Evolutionary conservation across 2,888 invertebrate genomes (phyloP), one percentile per base, ranked within the genome.

Genomic region (Drosophila robusta): DNA sequence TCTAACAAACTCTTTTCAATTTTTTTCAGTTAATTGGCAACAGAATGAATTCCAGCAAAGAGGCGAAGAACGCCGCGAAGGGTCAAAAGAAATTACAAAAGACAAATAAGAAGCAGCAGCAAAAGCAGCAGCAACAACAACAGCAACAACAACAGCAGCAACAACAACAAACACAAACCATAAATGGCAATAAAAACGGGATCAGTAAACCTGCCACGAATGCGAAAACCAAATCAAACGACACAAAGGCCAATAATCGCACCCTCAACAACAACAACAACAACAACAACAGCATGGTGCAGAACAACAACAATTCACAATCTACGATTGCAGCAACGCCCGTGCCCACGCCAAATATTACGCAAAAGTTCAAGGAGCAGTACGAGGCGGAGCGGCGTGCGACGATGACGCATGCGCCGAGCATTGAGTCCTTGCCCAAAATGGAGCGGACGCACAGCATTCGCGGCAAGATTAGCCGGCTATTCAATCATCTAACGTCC

Each of bases 31-130:
- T 78, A 68, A 78, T 64, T 87, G 81, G 55, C 78, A 57, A 49
- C 65, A 78, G 70, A 51, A 70, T 91, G 91, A 86, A 83, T 85
- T 67, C 88, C 90, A 69, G 41, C 60, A 86, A 81, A 77, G 87
- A 90, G 66, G 70, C 77, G 44, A 84, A 87, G 80, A 93, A 69
- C 70, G 92, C 73, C 84, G 90, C 89, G 90, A 92, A 73, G 91
- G 92, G 91, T 60, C 92, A 93, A 54, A 93, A 92, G 86, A 93
- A 93, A 87, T 92, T 91, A 64, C 90, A 93, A 65, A 92, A 88
- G 69, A 74, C 84, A 46, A 81, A 74, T 57, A 90, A 87, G 64
- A 89, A 87, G 63, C 90, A 90, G 63, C 87, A 82, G 42, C 68
- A 72, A 39, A 67, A 84, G 47, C 79, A 80, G 18, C 88, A 73